Evolutionary conservation across 2,888 invertebrate species (phyloP).

Genomic region (Phrixothrix hirtus): DNA sequence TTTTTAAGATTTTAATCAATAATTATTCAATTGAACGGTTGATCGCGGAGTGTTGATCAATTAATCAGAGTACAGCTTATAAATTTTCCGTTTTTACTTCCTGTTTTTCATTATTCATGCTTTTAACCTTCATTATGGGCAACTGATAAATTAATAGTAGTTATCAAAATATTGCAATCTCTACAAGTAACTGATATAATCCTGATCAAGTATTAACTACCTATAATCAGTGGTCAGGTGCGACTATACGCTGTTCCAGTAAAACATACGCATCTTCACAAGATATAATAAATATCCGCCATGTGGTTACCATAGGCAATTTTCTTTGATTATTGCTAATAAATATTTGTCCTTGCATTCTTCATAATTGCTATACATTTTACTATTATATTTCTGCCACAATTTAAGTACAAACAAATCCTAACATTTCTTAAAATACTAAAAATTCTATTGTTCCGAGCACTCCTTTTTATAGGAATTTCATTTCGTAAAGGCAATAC

Average conservation of each 20-base stretch:
- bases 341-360: slow-evolving; percentile 8
- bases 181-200: slow-evolving; percentile 16
- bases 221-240: slow-evolving; percentile 31
- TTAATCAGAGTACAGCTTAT: slow-evolving; percentile 11
- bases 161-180: slow-evolving; percentile 16
- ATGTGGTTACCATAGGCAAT: slow-evolving; percentile 19
- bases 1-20: slow-evolving; percentile 9
- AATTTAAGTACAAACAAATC: too few relatives aligned
- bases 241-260: slow-evolving; percentile 17
- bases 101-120: slow-evolving; percentile 18
- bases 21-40: slow-evolving; percentile 10
- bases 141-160: slow-evolving; percentile 8
- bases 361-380: too few relatives aligned
- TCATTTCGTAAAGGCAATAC: slow-evolving; percentile 25
- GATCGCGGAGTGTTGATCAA: slow-evolving; percentile 10
- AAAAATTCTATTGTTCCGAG: slow-evolving; percentile 18
- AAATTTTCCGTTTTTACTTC: slow-evolving; percentile 21
- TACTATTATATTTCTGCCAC: too few relatives aligned
- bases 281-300: slow-evolving; percentile 23
- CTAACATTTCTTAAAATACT: too few relatives aligned
- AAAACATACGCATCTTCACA: slow-evolving; percentile 16
- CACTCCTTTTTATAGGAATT: slow-evolving; percentile 18
- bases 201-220: slow-evolving; percentile 26
- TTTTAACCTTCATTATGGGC: too few relatives aligned
- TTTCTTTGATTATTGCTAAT: slow-evolving; percentile 10